phyloP scores from a whole-genome alignment of 2,797 vertebrate species.

The Hyperoplus lanceolatus region DNA sequence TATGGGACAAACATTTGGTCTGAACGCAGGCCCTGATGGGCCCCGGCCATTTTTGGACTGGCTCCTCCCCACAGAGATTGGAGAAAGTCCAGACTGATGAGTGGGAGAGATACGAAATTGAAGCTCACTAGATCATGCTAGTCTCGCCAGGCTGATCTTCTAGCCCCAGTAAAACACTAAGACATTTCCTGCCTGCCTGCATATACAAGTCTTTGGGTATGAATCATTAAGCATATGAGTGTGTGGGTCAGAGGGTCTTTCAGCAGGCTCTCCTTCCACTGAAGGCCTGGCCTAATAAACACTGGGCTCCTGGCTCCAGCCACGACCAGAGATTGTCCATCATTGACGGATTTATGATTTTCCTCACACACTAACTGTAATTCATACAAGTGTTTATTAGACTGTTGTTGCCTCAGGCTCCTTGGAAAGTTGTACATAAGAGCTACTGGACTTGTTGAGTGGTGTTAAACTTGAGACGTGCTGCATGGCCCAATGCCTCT shows the following conservation, averaged over 20 bases:
- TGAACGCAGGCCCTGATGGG: too few species aligned
- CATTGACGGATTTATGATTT: conserved; percentile 60
- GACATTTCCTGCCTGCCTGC: conserved; percentile 30
- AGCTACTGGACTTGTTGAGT: conserved; percentile 11
- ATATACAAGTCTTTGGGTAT: conserved; percentile 8
- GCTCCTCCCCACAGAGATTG: too few species aligned
- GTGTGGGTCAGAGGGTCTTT: conserved; percentile 33
- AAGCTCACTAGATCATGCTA: too few species aligned
- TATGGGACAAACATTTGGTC: too few species aligned
- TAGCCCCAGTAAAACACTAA: conserved; percentile 51
- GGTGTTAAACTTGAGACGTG: conserved; percentile 28
- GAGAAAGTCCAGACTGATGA: too few species aligned
- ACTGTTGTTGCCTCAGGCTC: conserved; percentile 42
- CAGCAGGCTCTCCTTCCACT: conserved; percentile 49
- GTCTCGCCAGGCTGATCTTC: conserved; percentile 12
- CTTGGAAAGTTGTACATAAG: conserved; percentile 38
- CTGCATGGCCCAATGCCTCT: conserved; percentile 25
- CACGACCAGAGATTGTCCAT: conserved; percentile 8
- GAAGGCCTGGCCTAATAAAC: conserved; percentile 59
- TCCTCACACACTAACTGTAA: conserved; percentile 38
- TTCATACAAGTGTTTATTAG: conserved; percentile 53
- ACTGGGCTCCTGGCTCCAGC: conserved; percentile 40
- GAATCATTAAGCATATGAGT: conserved; percentile 1
- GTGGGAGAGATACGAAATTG: too few species aligned
- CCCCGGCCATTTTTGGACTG: too few species aligned